phyloP scores from a whole-genome alignment of 2,113 vertebrate species.

The Paratilapia polleni region DNA sequence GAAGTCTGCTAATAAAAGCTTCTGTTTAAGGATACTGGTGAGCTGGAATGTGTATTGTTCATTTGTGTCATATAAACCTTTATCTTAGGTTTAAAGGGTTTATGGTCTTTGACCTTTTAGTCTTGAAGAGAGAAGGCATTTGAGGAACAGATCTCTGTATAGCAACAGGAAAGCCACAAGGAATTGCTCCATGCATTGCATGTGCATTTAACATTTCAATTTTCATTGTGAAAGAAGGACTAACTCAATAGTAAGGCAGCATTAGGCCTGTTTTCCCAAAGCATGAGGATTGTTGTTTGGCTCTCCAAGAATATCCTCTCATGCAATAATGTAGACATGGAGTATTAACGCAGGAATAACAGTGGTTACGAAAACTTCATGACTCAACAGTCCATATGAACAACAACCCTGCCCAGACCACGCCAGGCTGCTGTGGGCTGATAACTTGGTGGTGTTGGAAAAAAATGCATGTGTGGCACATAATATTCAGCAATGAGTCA shows the following conservation, averaged over 20 bases:
- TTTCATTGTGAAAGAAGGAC: constrained; percentile 39
- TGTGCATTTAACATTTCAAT: not conserved
- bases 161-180: constrained; percentile 29
- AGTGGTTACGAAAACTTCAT: constrained; percentile 43
- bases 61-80: not conserved
- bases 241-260: not conserved
- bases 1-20: not conserved
- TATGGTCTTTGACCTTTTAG: constrained; percentile 39
- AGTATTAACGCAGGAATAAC: constrained; percentile 43
- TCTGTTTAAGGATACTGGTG: not conserved
- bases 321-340: constrained; percentile 29
- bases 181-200: constrained; percentile 21
- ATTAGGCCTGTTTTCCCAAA: not conserved
- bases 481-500: constrained; percentile 52
- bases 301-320: not conserved
- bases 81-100: not conserved
- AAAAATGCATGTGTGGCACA: constrained; percentile 28
- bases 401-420: constrained; percentile 35
- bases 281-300: not conserved
- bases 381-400: constrained; percentile 63
- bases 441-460: not conserved
- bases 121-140: constrained; percentile 14
- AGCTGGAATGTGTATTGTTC: constrained; percentile 1
- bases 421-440: constrained; percentile 9
- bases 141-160: constrained; percentile 10